Conservation (phyloP, 2,113 vertebrate genomes). For the Anguilla japonica region DNA sequence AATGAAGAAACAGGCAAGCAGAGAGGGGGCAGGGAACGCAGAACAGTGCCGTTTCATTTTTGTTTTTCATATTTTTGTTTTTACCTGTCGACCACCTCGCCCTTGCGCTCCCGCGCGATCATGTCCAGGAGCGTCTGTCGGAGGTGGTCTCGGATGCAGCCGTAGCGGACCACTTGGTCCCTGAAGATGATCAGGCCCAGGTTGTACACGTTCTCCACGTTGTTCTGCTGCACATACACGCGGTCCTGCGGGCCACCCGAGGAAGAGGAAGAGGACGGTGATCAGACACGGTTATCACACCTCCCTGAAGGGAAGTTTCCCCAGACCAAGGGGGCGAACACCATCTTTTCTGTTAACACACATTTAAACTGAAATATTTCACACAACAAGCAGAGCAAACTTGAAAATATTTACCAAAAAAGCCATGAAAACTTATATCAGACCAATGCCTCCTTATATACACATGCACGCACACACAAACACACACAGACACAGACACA, state of each 20-base stretch:
- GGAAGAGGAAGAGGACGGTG: neutral
- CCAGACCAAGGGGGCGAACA: neutral
- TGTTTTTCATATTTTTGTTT: conserved; percentile 10
- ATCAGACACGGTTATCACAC: neutral
- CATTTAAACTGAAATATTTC: neutral
- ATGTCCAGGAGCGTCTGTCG: conserved; percentile 94
- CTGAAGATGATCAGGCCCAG: conserved; percentile 98
- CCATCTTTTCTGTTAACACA: neutral
- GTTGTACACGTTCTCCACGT: conserved; percentile 99
- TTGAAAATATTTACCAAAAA: no score
- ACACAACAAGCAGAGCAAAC: no score
- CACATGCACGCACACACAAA: no score
- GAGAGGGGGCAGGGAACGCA: neutral
- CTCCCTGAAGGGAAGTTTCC: neutral
- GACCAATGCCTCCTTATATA: no score
- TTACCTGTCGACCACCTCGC: conserved; percentile 98
- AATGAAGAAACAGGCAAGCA: no score
- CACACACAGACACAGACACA: neutral
- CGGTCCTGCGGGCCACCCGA: conserved; percentile 78
- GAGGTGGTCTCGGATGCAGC: conserved; percentile 96
- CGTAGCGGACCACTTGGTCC: conserved; percentile 97
- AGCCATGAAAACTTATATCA: no score
- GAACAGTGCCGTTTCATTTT: neutral
- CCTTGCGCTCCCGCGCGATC: conserved; percentile 96
- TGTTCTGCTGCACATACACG: conserved; percentile 98